A percentile compares a stretch with the other conserved stretches of the same genome.
Conservation (phyloP, 2,113 vertebrate genomes). For the Antechinus flavipes region DNA sequence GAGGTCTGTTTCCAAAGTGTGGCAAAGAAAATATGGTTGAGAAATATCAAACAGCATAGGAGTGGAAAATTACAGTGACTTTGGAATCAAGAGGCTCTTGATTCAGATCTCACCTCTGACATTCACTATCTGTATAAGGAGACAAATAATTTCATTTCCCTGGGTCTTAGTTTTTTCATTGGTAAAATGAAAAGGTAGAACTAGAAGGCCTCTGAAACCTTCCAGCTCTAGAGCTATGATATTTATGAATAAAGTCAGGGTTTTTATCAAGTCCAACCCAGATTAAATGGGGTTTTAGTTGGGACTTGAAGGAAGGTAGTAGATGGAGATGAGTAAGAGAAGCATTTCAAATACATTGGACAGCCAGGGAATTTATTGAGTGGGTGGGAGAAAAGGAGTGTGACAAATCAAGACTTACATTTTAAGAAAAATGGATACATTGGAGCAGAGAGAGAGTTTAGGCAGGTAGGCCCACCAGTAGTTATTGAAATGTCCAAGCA, state of each 20-base stretch:
- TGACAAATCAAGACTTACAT: too few species aligned
- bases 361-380: too few species aligned
- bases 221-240: not conserved
- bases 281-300: too few species aligned
- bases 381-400: too few species aligned
- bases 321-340: too few species aligned
- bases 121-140: not conserved
- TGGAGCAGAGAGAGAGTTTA: too few species aligned
- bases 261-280: not conserved
- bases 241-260: not conserved
- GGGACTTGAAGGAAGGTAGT: too few species aligned
- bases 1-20: not conserved
- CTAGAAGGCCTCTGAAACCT: not conserved
- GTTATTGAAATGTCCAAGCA: too few species aligned
- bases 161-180: not conserved
- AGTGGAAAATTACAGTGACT: not conserved
- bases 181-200: not conserved
- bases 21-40: not conserved
- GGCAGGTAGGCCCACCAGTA: too few species aligned
- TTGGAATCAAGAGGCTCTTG: not conserved
- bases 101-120: not conserved
- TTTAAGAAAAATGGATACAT: too few species aligned
- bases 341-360: too few species aligned
- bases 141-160: not conserved
- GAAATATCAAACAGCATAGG: not conserved